phyloP scores from a whole-genome alignment of 2,888 invertebrate genomes.

The Drosophila pseudotakahashii region DNA sequence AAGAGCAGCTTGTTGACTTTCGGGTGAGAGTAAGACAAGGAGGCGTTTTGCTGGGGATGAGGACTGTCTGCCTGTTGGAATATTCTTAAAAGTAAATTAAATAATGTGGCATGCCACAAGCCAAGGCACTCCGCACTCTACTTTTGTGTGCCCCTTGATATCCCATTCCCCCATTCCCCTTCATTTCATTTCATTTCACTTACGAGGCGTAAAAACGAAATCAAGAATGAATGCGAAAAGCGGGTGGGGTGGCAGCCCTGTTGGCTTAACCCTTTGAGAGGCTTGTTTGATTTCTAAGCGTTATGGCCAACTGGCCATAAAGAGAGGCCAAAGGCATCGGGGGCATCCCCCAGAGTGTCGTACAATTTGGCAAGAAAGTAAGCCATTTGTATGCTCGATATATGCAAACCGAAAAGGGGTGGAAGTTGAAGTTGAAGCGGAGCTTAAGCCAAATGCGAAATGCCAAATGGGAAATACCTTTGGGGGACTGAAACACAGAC shows the following conservation, averaged over 20 bases:
- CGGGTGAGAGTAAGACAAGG: constrained; percentile 23
- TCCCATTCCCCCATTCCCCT: too few species aligned
- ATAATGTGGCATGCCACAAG: constrained; percentile 77
- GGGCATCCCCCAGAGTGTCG: constrained; percentile 68
- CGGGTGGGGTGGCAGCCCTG: constrained; percentile 4
- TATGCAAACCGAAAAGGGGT: constrained; percentile 21
- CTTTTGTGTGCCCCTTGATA: not conserved
- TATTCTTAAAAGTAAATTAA: constrained; percentile 77
- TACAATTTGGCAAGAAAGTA: constrained; percentile 68
- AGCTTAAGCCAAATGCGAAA: constrained; percentile 34
- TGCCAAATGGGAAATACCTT: constrained; percentile 53
- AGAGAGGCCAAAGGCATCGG: constrained; percentile 8
- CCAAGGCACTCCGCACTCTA: constrained; percentile 26
- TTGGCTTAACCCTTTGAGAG: constrained; percentile 64
- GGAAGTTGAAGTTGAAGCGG: constrained; percentile 5
- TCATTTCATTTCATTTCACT: constrained; percentile 75
- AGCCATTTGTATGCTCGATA: constrained; percentile 49
- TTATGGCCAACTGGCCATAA: constrained; percentile 59
- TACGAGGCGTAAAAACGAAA: constrained; percentile 77
- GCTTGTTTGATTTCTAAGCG: constrained; percentile 70
- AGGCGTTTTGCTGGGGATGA: constrained; percentile 3
- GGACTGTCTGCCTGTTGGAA: constrained; percentile 52
- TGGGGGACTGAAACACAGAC: constrained; percentile 49
- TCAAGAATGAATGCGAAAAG: constrained; percentile 40
- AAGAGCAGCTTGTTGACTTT: constrained; percentile 32